A percentile compares a stretch with the other conserved stretches of the same genome.
Evolutionary conservation across 2,888 invertebrate species (phyloP).

Genomic region (Drosophila nr. perissopoda): DNA sequence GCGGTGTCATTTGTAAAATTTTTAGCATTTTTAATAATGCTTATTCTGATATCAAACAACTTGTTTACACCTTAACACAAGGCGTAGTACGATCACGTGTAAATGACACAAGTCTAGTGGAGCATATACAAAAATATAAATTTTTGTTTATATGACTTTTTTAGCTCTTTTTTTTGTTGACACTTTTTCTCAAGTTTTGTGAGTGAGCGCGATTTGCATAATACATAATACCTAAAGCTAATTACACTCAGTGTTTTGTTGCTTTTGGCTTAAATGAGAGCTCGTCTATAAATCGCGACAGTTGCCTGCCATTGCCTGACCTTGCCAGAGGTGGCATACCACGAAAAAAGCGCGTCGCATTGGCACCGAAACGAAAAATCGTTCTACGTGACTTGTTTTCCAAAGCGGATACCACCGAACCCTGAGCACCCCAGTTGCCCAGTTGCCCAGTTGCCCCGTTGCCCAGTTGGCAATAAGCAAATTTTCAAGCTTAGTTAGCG

Average conservation of each 20-base stretch:
- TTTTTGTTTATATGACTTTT: conserved; percentile 14
- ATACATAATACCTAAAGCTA: conserved; percentile 41
- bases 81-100: conserved; percentile 18
- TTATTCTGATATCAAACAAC: conserved; percentile 50
- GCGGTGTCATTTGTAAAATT: conserved; percentile 61
- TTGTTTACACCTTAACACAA: conserved; percentile 26
- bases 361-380: conserved; percentile 73
- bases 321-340: conserved; percentile 73
- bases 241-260: conserved; percentile 27
- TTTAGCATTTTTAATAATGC: conserved; percentile 40
- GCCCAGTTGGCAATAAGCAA: conserved; percentile 53
- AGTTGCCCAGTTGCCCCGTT: conserved; percentile 11
- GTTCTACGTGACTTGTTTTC: conserved; percentile 72
- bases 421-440: conserved; percentile 20
- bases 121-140: conserved; percentile 16
- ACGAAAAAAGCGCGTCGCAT: conserved; percentile 67
- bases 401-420: conserved; percentile 35
- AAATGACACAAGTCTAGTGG: conserved; percentile 35
- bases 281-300: conserved; percentile 52
- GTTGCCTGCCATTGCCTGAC: conserved; percentile 49
- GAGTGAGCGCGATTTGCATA: conserved; percentile 29
- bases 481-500: conserved; percentile 57
- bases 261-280: conserved; percentile 32
- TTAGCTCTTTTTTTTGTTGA: conserved; percentile 5
- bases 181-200: conserved; percentile 2